A percentile compares a stretch with the other conserved stretches of the same genome.
These are phyloP conservation scores for Pelagia noctiluca DNA, from an alignment of 30 jellyfish, hydroid and myxozoan species.

Conservation along the genomic window DNA sequence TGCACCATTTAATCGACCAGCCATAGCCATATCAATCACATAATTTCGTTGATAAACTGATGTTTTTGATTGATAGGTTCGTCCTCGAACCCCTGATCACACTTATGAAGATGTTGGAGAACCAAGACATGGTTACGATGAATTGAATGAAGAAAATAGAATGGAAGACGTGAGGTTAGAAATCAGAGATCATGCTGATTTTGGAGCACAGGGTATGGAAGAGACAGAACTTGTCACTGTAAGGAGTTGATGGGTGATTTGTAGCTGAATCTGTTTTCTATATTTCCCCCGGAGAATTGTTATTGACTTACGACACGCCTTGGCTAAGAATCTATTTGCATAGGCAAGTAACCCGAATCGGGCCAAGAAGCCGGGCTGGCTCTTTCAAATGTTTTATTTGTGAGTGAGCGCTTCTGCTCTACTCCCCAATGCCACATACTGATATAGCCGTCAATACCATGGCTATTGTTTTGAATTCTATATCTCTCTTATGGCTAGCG, in stretches of 20 bases:
- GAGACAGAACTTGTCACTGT: slow-evolving; percentile 4
- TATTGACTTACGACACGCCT: background rate
- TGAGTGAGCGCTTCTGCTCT: too few species aligned
- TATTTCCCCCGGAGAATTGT: background rate
- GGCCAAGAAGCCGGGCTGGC: too few species aligned
- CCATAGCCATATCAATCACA: too few species aligned
- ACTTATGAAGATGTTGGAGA: background rate
- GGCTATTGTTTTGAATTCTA: too few species aligned
- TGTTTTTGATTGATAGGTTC: background rate
- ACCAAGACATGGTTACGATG: background rate
- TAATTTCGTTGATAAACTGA: background rate
- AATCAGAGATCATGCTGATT: background rate
- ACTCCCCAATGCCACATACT: too few species aligned
- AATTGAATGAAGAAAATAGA: background rate
- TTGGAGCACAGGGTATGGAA: background rate
- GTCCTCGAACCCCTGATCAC: background rate
- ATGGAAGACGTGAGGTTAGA: background rate
- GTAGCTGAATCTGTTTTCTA: background rate
- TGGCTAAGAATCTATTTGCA: background rate
- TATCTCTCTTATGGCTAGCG: too few species aligned
- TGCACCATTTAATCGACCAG: background rate
- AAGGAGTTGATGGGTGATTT: background rate
- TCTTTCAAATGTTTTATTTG: too few species aligned
- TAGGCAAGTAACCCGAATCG: background rate
- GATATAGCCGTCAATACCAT: too few species aligned